phyloP scores from a whole-genome alignment of 2,113 vertebrate species.

The Hippocampus mohnikei region DNA sequence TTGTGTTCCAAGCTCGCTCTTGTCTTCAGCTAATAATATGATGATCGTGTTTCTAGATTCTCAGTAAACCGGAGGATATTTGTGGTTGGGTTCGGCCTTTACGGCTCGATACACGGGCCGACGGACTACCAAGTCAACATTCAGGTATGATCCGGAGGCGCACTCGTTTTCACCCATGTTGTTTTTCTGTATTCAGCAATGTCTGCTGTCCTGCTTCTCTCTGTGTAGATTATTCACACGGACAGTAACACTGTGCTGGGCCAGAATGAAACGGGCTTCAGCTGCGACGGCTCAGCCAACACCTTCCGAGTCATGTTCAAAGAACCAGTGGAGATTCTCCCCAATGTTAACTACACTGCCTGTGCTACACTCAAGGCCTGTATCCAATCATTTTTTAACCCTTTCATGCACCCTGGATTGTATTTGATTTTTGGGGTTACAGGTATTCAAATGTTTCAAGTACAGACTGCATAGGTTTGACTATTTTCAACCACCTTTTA shows the following conservation, averaged over 20 bases:
- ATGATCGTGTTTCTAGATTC: slow-evolving; percentile 64
- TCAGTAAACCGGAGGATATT: slow-evolving; percentile 93
- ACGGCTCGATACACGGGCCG: slow-evolving; percentile 92
- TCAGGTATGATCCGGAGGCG: slow-evolving; percentile 74
- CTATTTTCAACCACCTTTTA: background rate
- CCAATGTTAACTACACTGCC: slow-evolving; percentile 94
- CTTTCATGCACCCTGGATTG: no score
- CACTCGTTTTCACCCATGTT: background rate
- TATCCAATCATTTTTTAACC: background rate
- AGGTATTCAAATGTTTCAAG: background rate
- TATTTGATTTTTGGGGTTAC: background rate
- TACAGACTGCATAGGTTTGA: background rate
- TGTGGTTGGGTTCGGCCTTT: slow-evolving; percentile 91
- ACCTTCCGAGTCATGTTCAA: slow-evolving; percentile 99
- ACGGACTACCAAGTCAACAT: slow-evolving; percentile 97
- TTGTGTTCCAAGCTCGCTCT: no score
- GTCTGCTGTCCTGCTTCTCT: background rate
- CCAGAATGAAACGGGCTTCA: slow-evolving; percentile 97
- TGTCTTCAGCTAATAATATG: no score
- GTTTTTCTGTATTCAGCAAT: background rate
- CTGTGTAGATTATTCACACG: slow-evolving; percentile 88
- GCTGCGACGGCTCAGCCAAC: slow-evolving; percentile 91
- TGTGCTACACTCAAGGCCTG: slow-evolving; percentile 92
- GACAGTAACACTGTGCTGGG: slow-evolving; percentile 96
- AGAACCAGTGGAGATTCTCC: slow-evolving; percentile 92